Conservation (phyloP, 2,113 vertebrate species). For the Salvelinus sp. region DNA sequence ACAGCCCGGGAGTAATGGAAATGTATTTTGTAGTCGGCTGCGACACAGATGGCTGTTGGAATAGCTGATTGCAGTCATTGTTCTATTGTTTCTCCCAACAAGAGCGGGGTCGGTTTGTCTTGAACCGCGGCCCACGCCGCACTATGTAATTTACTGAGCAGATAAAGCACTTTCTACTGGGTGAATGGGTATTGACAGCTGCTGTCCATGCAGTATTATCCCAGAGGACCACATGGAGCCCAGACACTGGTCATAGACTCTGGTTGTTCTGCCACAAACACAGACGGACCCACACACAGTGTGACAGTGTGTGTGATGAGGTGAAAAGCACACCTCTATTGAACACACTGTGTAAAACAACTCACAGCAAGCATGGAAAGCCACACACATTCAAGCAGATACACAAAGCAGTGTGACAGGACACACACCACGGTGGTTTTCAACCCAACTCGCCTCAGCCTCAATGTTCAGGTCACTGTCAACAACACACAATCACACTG, state of each 20-base stretch:
- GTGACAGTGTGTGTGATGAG: too few species aligned
- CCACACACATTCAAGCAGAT: too few species aligned
- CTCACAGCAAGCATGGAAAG: too few species aligned
- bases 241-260: too few species aligned
- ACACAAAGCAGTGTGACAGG: too few species aligned
- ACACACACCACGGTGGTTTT: too few species aligned
- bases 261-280: too few species aligned
- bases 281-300: too few species aligned
- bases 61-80: conserved; percentile 73
- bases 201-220: conserved; percentile 66
- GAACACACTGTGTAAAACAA: too few species aligned
- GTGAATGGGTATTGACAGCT: conserved; percentile 71
- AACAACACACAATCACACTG: neutral
- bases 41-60: conserved; percentile 61
- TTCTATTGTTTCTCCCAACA: conserved; percentile 71
- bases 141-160: conserved; percentile 74
- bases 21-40: conserved; percentile 62
- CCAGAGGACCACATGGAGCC: neutral
- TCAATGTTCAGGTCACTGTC: neutral
- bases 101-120: conserved; percentile 65
- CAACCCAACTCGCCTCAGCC: neutral
- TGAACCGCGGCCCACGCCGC: conserved; percentile 61
- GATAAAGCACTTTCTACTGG: conserved; percentile 64
- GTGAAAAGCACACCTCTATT: too few species aligned
- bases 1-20: conserved; percentile 58